These are phyloP conservation scores for Apamea crenata DNA, from an alignment of 2,888 invertebrate genomes.

Conservation along the genomic window DNA sequence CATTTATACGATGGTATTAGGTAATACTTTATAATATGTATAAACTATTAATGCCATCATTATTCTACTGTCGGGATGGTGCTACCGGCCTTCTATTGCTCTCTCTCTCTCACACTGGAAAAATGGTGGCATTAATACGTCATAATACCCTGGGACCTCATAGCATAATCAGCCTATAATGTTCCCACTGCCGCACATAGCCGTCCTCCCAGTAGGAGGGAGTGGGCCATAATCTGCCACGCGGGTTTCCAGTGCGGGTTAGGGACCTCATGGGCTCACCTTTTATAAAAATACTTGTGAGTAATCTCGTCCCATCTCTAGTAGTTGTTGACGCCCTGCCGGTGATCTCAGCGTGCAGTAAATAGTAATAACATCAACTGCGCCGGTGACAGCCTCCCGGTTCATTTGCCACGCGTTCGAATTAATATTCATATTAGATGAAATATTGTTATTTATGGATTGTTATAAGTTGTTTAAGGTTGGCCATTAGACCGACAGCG, in stretches of 20 bases:
- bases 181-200: background rate
- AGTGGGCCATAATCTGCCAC: background rate
- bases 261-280: background rate
- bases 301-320: conserved; percentile 43
- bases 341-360: conserved; percentile 59
- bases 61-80: background rate
- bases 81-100: background rate
- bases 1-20: too few relatives aligned
- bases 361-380: conserved; percentile 47
- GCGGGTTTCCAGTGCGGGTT: background rate
- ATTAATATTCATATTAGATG: conserved; percentile 20
- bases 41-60: background rate
- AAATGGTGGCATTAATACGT: background rate
- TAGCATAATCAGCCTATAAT: background rate
- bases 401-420: conserved; percentile 20
- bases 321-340: conserved; percentile 15
- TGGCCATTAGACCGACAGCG: background rate
- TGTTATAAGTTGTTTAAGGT: background rate
- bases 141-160: background rate
- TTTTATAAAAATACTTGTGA: background rate
- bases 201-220: background rate
- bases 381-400: conserved; percentile 15
- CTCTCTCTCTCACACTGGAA: background rate
- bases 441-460: conserved; percentile 9
- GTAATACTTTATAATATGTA: background rate